Evolutionary conservation across 2,888 invertebrate genomes (phyloP).

Genomic region (Thumatha senex): DNA sequence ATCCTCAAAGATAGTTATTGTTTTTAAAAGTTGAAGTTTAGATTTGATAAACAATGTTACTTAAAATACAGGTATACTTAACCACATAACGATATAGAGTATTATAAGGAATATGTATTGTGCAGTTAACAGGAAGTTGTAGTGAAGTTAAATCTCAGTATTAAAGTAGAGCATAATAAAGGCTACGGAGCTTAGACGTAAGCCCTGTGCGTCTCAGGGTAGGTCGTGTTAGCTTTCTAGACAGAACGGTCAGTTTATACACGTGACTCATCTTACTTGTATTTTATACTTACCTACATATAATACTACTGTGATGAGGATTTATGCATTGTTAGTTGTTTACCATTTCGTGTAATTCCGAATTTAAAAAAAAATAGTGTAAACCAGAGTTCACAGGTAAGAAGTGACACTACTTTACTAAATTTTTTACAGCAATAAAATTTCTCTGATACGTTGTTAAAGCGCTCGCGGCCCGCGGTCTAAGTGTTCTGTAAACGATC

Average conservation of each 20-base stretch:
- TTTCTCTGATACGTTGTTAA: too few species aligned
- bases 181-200: slow-evolving; percentile 56
- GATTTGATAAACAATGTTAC: too few species aligned
- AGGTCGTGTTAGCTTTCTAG: slow-evolving; percentile 66
- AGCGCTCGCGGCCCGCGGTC: too few species aligned
- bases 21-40: too few species aligned
- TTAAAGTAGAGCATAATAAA: slow-evolving; percentile 63
- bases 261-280: slow-evolving; percentile 46
- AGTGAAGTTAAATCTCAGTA: slow-evolving; percentile 57
- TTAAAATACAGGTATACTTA: not conserved
- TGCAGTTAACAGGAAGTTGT: slow-evolving; percentile 32
- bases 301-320: too few species aligned
- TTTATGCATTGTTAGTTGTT: not conserved
- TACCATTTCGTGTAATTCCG: not conserved
- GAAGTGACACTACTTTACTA: too few species aligned
- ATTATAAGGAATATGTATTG: slow-evolving; percentile 1
- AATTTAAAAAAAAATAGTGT: too few species aligned
- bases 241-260: slow-evolving; percentile 59
- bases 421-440: too few species aligned
- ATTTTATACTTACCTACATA: slow-evolving; percentile 10
- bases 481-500: too few species aligned
- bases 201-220: slow-evolving; percentile 52
- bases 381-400: too few species aligned
- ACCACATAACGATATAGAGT: too few species aligned
- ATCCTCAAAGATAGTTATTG: too few species aligned